These are phyloP conservation scores for Pagetopsis macropterus DNA, from an alignment of 2,797 vertebrate species.

Conservation along the genomic window DNA sequence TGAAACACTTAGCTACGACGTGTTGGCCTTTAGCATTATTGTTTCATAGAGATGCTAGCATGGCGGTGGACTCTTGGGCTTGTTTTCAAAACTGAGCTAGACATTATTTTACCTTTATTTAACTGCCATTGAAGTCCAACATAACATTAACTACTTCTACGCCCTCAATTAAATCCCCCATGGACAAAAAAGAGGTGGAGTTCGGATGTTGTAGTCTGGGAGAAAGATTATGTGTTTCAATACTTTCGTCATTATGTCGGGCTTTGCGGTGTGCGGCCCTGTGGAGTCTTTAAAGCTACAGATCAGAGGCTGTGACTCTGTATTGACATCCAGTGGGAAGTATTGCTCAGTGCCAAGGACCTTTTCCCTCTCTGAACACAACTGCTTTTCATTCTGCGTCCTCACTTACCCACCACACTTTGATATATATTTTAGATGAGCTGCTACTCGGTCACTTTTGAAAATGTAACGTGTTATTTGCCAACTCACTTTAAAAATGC, in stretches of 20 bases:
- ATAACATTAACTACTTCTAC: too few species aligned
- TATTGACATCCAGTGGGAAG: slow-evolving; percentile 48
- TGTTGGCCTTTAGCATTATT: neutral
- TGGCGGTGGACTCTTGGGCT: neutral
- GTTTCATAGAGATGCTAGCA: too few species aligned
- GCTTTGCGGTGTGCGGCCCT: slow-evolving; percentile 1
- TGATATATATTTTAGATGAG: slow-evolving; percentile 22
- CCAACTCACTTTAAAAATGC: too few species aligned
- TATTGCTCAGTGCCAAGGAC: slow-evolving; percentile 24
- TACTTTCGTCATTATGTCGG: neutral
- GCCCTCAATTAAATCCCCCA: neutral
- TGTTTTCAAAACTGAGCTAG: neutral
- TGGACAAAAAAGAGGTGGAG: neutral
- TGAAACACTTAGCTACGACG: neutral
- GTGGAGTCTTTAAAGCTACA: slow-evolving; percentile 42
- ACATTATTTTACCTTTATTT: neutral
- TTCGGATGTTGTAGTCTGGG: neutral
- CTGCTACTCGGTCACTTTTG: neutral
- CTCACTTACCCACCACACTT: slow-evolving; percentile 21
- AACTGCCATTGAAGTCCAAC: too few species aligned
- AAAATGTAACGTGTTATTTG: too few species aligned
- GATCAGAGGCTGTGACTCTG: slow-evolving; percentile 29
- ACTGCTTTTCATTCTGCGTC: slow-evolving; percentile 18
- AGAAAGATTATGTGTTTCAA: slow-evolving; percentile 21
- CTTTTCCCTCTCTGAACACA: slow-evolving; percentile 21